These are phyloP conservation scores for Electrona antarctica DNA, from an alignment of 2,113 vertebrate species.

Conservation along the genomic window DNA sequence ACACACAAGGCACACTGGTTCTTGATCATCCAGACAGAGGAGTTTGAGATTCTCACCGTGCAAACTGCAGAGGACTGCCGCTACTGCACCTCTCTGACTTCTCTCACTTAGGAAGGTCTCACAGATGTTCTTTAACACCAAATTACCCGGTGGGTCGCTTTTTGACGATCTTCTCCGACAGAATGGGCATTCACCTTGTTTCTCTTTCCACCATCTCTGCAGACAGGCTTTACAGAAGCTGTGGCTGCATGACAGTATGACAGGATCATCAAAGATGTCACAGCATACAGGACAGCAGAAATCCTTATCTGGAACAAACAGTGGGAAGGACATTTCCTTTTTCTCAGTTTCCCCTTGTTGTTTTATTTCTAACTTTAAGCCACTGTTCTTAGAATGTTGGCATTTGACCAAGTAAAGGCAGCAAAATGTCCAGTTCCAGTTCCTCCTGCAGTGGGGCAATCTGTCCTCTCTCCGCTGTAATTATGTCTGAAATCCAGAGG, in stretches of 20 bases:
- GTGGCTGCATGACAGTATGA: constrained; percentile 2
- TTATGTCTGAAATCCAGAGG: too few relatives aligned
- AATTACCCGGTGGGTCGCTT: background rate
- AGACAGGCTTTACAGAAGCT: constrained; percentile 6
- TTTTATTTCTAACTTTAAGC: too few relatives aligned
- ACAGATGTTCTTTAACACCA: background rate
- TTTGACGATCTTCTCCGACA: constrained; percentile 2
- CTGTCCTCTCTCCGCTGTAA: too few relatives aligned
- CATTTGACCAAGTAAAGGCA: too few relatives aligned
- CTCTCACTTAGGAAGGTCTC: background rate
- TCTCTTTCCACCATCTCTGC: background rate
- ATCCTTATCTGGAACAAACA: background rate
- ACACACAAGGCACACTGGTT: background rate
- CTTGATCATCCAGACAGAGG: background rate
- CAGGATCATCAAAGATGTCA: constrained; percentile 3
- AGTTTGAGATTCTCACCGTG: constrained; percentile 2
- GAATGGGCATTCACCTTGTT: background rate
- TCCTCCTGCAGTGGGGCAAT: too few relatives aligned
- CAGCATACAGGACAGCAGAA: background rate
- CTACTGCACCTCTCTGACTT: background rate
- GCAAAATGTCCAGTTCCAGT: too few relatives aligned
- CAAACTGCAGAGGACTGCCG: background rate
- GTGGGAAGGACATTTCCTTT: background rate
- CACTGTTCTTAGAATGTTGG: too few relatives aligned
- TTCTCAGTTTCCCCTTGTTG: background rate